Conservation (phyloP, 2,113 vertebrate genomes). For the Passer montanus region DNA sequence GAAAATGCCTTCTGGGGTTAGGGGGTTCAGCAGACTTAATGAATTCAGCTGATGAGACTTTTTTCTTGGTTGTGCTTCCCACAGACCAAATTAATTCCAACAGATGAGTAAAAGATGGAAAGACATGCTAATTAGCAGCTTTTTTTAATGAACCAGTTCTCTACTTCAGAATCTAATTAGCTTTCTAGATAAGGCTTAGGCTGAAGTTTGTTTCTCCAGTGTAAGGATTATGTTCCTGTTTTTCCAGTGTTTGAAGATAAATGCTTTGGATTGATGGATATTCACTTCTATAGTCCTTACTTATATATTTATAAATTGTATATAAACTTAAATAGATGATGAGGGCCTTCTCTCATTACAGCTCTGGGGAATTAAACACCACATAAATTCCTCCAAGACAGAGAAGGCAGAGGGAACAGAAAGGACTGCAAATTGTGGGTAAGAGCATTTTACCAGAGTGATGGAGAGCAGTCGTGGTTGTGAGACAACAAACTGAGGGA, state of each 20-base stretch:
- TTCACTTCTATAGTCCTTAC: neutral
- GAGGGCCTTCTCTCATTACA: neutral
- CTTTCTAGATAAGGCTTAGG: neutral
- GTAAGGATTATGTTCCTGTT: neutral
- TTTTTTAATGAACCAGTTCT: neutral
- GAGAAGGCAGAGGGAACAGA: neutral
- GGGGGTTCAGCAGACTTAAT: neutral
- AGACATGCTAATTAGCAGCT: slow-evolving; percentile 14
- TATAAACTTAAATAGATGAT: neutral
- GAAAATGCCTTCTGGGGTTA: neutral
- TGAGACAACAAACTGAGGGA: neutral
- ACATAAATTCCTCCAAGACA: neutral
- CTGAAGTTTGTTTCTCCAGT: neutral
- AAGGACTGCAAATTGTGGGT: neutral
- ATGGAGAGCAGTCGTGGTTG: neutral
- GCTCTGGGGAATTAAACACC: neutral
- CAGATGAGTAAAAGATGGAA: slow-evolving; percentile 15
- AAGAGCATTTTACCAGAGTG: neutral
- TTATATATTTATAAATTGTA: neutral
- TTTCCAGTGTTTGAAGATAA: neutral
- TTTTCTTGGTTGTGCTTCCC: neutral
- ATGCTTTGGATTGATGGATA: neutral
- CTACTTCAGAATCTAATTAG: neutral
- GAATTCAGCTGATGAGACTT: neutral
- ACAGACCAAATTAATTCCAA: slow-evolving; percentile 9